A percentile compares a stretch with the other conserved stretches of the same genome.
phyloP scores from a whole-genome alignment of 2,888 invertebrate genomes.

The Amphipoea oculea region DNA sequence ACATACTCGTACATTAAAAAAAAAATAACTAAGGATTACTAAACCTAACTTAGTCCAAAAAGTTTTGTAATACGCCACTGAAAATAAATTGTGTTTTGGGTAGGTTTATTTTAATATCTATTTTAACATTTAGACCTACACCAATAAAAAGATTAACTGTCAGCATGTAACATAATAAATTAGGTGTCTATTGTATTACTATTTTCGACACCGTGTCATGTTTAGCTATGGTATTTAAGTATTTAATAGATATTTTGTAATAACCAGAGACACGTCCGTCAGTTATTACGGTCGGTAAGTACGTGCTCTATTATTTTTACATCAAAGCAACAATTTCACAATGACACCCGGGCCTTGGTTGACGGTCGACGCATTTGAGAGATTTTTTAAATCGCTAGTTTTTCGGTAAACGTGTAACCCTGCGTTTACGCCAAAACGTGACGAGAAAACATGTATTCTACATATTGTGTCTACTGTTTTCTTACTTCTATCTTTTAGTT shows the following conservation, averaged over 20 bases:
- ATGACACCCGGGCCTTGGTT: conserved; percentile 73
- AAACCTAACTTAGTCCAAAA: background rate
- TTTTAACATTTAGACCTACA: conserved; percentile 1
- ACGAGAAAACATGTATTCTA: background rate
- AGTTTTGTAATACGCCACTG: background rate
- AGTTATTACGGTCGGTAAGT: conserved; percentile 72
- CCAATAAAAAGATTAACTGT: background rate
- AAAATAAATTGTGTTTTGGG: background rate
- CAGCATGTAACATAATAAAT: conserved; percentile 22
- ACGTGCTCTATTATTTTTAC: conserved; percentile 83
- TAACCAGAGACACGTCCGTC: conserved; percentile 72
- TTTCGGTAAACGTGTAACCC: conserved; percentile 1
- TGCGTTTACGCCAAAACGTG: background rate
- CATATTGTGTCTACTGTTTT: background rate
- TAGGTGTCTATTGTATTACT: conserved; percentile 18
- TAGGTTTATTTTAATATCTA: background rate
- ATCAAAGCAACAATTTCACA: conserved; percentile 79
- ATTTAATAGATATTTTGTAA: conserved; percentile 70
- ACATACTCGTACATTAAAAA: no score
- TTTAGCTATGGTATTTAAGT: conserved; percentile 56
- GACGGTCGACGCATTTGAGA: conserved; percentile 62
- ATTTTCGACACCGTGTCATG: conserved; percentile 36
- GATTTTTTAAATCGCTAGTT: conserved; percentile 32
- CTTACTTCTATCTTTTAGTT: background rate
- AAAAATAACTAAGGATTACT: background rate